phyloP scores from a whole-genome alignment of 2,113 vertebrate genomes.

The Aspiorhynchus laticeps region DNA sequence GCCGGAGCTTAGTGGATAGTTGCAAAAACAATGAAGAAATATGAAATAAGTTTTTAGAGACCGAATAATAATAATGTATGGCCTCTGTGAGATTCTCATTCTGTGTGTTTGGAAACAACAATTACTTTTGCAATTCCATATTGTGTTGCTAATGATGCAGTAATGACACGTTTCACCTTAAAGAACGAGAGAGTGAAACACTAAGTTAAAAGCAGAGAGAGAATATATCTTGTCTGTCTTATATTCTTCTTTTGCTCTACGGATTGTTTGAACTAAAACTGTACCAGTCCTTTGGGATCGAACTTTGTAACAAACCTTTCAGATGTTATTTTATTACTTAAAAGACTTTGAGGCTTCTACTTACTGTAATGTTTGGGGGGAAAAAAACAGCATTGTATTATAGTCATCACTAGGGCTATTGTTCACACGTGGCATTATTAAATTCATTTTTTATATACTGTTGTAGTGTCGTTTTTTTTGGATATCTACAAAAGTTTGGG shows the following conservation, averaged over 20 bases:
- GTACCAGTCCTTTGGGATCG: conserved; percentile 20
- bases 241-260: background rate
- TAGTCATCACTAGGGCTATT: conserved; percentile 41
- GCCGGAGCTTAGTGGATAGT: background rate
- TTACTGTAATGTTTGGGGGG: conserved; percentile 8
- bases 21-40: background rate
- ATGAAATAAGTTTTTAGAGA: background rate
- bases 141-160: conserved; percentile 1
- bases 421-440: conserved; percentile 56
- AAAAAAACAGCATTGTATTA: conserved; percentile 29
- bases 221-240: background rate
- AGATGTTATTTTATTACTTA: conserved; percentile 46
- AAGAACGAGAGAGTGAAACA: background rate
- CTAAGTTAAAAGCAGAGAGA: conserved; percentile 12
- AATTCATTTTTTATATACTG: conserved; percentile 43
- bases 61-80: background rate
- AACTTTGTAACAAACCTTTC: conserved; percentile 44
- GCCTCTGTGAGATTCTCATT: background rate
- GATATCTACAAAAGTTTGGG: background rate
- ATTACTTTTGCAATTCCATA: background rate
- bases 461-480: background rate
- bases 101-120: background rate
- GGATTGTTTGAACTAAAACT: background rate
- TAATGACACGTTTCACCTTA: conserved; percentile 5
- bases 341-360: conserved; percentile 35